Evolutionary conservation across 2,797 vertebrate species (phyloP).

Genomic region (Champsocephalus gunnari): DNA sequence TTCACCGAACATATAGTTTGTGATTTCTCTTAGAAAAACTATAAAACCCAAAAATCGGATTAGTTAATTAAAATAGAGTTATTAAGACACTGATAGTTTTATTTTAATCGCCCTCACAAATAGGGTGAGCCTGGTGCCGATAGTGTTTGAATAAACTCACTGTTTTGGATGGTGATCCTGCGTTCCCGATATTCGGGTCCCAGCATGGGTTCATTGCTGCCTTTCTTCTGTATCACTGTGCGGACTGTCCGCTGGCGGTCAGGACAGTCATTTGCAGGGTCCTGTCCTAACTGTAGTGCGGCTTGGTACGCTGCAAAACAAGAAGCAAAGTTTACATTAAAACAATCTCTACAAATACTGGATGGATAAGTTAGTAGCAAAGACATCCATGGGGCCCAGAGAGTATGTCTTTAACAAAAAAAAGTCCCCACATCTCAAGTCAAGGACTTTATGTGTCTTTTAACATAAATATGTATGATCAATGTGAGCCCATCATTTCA

Average conservation of each 20-base stretch:
- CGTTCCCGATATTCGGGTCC: slow-evolving; percentile 92
- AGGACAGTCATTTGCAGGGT: slow-evolving; percentile 91
- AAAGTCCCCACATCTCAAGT: neutral
- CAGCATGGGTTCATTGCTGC: slow-evolving; percentile 86
- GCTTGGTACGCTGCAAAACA: slow-evolving; percentile 90
- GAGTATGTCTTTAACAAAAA: too few species aligned
- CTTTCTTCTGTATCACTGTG: slow-evolving; percentile 90
- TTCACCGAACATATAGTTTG: neutral
- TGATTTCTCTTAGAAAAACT: neutral
- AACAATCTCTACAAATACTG: neutral
- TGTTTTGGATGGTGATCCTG: slow-evolving; percentile 92
- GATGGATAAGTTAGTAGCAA: neutral
- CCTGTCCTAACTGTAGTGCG: slow-evolving; percentile 88
- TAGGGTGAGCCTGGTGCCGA: neutral
- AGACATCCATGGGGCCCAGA: neutral
- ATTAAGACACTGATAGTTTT: neutral
- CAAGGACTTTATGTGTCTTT: neutral
- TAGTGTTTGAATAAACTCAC: slow-evolving; percentile 79
- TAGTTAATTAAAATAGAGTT: neutral
- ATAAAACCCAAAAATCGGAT: neutral
- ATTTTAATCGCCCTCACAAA: neutral
- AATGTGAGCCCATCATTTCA: neutral
- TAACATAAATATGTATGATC: too few species aligned
- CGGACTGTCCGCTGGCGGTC: slow-evolving; percentile 90
- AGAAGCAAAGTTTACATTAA: neutral